Percentiles rank a stretch among this genome's conserved stretches.
phyloP scores from a whole-genome alignment of 2,888 invertebrate species.

The Scaptodrosophila latifasciaeformis region DNA sequence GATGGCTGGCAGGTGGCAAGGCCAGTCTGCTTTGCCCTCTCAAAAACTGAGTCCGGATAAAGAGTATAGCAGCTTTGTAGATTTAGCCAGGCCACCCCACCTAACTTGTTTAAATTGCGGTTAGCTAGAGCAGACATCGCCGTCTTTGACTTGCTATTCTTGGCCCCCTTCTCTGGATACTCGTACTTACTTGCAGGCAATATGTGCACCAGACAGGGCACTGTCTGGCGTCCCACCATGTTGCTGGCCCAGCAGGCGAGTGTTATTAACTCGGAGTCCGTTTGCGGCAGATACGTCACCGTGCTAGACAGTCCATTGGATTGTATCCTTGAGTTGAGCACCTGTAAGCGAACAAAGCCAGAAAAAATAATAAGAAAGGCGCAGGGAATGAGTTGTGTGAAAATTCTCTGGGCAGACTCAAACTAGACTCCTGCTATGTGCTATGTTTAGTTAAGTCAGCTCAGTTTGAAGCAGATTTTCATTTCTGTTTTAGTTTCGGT shows the following conservation, averaged over 20 bases:
- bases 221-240: conserved; percentile 85
- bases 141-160: conserved; percentile 29
- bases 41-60: no score
- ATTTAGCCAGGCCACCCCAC: conserved; percentile 9
- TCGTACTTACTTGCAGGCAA: conserved; percentile 86
- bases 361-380: no score
- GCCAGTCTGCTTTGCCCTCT: no score
- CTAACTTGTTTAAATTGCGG: conserved; percentile 50
- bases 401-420: no score
- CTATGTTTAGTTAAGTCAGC: neutral
- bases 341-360: conserved; percentile 55
- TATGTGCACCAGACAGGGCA: conserved; percentile 88
- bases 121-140: conserved; percentile 35
- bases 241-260: conserved; percentile 93
- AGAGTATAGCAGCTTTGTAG: no score
- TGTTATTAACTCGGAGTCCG: conserved; percentile 84
- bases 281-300: conserved; percentile 78
- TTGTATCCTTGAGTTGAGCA: conserved; percentile 76
- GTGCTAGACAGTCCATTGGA: conserved; percentile 78
- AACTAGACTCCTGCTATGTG: no score
- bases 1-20: no score
- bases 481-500: no score
- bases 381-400: no score
- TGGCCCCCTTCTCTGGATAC: neutral
- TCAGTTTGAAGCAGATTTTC: neutral